Conservation (phyloP, 2,113 vertebrate species). For the Ptychochromis oligacanthus region DNA sequence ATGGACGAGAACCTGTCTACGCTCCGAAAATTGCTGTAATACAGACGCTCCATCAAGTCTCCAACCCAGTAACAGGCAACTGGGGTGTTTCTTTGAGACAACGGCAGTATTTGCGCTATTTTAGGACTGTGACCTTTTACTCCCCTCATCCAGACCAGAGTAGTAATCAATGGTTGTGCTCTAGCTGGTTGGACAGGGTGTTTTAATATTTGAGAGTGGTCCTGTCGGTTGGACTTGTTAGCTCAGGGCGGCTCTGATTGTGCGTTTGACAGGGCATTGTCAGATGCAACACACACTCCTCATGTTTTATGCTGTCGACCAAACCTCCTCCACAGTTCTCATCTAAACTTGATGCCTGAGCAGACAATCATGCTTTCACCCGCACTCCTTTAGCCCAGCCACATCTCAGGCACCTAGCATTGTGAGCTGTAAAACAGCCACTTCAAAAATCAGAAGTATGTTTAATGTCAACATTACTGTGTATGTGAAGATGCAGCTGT, state of each 20-base stretch:
- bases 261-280: conserved; percentile 51
- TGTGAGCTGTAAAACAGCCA: conserved; percentile 20
- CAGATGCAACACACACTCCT: conserved; percentile 57
- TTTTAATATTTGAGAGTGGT: conserved; percentile 24
- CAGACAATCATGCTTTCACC: conserved; percentile 61
- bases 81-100: conserved; percentile 59
- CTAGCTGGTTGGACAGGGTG: conserved; percentile 48
- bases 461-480: conserved; percentile 24
- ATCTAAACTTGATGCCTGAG: conserved; percentile 44
- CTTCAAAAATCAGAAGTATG: conserved; percentile 6
- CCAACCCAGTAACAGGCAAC: background rate
- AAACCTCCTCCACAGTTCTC: conserved; percentile 54
- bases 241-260: conserved; percentile 87
- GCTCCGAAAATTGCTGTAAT: conserved; percentile 80
- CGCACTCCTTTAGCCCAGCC: conserved; percentile 26
- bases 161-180: conserved; percentile 14
- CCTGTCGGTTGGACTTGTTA: conserved; percentile 63
- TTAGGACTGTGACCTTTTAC: conserved; percentile 60
- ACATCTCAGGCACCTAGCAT: conserved; percentile 22
- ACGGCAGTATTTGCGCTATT: conserved; percentile 85
- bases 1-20: conserved; percentile 84
- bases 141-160: conserved; percentile 51
- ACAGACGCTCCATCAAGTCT: background rate
- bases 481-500: conserved; percentile 9
- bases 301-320: conserved; percentile 70